Base-by-base conservation (phyloP, 2,797 vertebrate genomes). In the Cirrhinus mrigala region DNA sequence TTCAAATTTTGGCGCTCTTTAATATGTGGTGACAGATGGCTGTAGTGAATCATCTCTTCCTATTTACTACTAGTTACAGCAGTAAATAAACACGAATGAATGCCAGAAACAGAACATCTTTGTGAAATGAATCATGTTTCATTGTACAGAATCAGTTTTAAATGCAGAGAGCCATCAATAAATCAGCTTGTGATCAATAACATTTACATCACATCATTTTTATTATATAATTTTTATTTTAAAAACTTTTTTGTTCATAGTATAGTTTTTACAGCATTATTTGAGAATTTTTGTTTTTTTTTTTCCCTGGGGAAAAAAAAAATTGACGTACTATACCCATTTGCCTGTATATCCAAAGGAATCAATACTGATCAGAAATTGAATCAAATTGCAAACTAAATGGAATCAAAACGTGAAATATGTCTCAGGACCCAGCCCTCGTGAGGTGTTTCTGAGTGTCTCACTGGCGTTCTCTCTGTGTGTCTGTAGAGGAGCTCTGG, bases 401-500 rank as follows among this genome's bases (percentile, higher is more conserved):
- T 16, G 0, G 15, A 64, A 14, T 29, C 14, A 64, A 29, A 64
- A 3, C 2, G 24, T 64, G 27, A 18, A 18, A 33, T 33, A 1
- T 18, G 62, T 33, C 3, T 66, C 15, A 29, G 0, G 16, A 14
- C 24, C 6, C 62, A 64, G 62, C 62, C 27, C 62, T 8, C 1
- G 24, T 2, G 60, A 64, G 4, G 9, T 78, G 52, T 50, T 46
- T 48, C 40, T 20, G 44, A 9, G 22, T 9, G 52, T 50, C 16
- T 76, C 14, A 27, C 20, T 79, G 12, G 6, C 14, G 27, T 18
- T 86, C 27, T 76, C 8, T 80, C 27, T 88, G 83, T 84, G 89
- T 90, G 81, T 20, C 27, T 95, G 94, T 93, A 93, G 94, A 97
- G 88, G 70, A 95, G 95, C 89, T 93, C 93, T 1, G 97, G 96